Evolutionary conservation across 2,113 vertebrate species (phyloP).

Genomic region (Plectropomus leopardus): DNA sequence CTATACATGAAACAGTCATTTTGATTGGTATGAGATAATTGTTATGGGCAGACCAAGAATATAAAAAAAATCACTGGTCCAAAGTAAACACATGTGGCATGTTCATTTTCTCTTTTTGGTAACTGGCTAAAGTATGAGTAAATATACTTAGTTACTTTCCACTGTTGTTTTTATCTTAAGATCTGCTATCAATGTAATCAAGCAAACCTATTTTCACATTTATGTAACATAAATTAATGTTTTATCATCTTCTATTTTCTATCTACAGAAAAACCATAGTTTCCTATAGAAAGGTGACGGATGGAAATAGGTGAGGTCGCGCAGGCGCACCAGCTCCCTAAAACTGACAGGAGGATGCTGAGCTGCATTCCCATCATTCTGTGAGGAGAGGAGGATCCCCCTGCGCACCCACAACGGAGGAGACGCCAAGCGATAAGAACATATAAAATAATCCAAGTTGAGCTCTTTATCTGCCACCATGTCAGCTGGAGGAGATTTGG

Average conservation of each 20-base stretch:
- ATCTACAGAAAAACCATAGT: background rate
- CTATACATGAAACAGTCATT: no score
- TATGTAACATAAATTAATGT: background rate
- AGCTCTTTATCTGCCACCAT: constrained; percentile 82
- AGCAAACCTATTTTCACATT: no score
- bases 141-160: background rate
- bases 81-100: no score
- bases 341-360: constrained; percentile 82
- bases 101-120: no score
- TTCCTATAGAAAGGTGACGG: constrained; percentile 64
- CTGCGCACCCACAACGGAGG: constrained; percentile 68
- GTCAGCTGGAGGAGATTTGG: constrained; percentile 94
- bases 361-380: constrained; percentile 85
- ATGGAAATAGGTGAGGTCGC: constrained; percentile 82
- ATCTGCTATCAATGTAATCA: background rate
- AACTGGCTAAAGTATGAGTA: background rate
- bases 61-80: no score
- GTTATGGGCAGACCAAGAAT: no score
- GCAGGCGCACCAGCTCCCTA: constrained; percentile 79
- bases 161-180: background rate
- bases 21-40: no score
- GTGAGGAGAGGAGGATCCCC: constrained; percentile 79
- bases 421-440: constrained; percentile 64
- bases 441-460: constrained; percentile 57
- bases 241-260: background rate